Conservation (phyloP, 1,140 invertebrate genomes). For the Drosophila sproati region DNA sequence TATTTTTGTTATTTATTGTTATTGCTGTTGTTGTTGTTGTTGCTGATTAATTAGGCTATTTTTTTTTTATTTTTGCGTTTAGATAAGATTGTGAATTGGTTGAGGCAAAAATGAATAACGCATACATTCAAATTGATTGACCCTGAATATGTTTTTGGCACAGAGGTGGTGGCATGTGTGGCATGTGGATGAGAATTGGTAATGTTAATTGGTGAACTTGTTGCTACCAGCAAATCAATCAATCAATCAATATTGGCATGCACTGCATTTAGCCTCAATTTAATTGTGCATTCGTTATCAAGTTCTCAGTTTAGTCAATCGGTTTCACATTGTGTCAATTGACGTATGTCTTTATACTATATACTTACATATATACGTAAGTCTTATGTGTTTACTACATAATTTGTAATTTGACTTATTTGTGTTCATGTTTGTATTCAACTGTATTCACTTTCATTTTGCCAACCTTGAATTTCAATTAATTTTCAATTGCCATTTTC, state of each 20-base stretch:
- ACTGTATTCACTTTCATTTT: slow-evolving; percentile 1
- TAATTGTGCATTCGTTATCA: neutral
- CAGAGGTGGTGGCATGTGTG: slow-evolving; percentile 10
- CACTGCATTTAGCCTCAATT: neutral
- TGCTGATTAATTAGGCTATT: slow-evolving; percentile 40
- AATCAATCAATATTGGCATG: neutral
- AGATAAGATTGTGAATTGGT: slow-evolving; percentile 34
- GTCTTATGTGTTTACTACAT: too few relatives aligned
- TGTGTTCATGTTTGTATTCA: neutral
- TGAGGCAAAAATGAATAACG: neutral
- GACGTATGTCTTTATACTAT: too few relatives aligned
- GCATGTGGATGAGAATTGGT: neutral
- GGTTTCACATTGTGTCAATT: too few relatives aligned
- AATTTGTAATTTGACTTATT: neutral
- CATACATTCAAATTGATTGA: slow-evolving; percentile 12
- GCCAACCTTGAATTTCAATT: slow-evolving; percentile 4
- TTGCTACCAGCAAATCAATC: neutral
- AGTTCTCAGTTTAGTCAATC: too few relatives aligned
- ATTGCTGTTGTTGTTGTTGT: neutral
- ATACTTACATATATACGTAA: too few relatives aligned
- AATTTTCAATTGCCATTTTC: neutral
- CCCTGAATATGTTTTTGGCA: neutral
- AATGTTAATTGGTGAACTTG: slow-evolving; percentile 3
- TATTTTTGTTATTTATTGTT: neutral
- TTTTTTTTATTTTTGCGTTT: slow-evolving; percentile 34